Evolutionary conservation across 2,797 vertebrate species (phyloP), one percentile per base, ranked within the genome.

Genomic region (Helostoma temminkii): DNA sequence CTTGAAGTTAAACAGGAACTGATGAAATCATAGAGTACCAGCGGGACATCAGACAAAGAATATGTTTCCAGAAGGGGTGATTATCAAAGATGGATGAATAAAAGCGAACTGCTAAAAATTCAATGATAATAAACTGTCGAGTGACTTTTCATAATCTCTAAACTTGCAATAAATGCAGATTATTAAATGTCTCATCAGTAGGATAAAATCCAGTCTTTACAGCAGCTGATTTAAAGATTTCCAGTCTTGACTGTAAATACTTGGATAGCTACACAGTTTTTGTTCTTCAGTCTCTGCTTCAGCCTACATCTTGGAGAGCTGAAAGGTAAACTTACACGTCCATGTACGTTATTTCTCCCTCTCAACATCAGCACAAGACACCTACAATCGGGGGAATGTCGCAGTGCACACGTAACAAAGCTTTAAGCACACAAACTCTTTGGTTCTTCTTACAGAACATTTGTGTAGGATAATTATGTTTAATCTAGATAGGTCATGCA

Each of bases 1-100:
- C 76, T 61, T 58, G 59, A 62, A 78, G 88, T 85, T 76, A 83
- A 93, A 86, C 45, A 80, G 88, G 84, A 89, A 83, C 85, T 92
- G 92, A 95, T 96, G 95, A 96, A 96, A 96, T 95, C 88, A 94
- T 95, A 93, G 76, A 88, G 93, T 86, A 36, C 15, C 21, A 32
- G 30, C 1, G 37, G 74, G 43, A 80, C 61, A 66, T 16, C 62
- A 66, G 74, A 71, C 56, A 3, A 59, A 58, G 42, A 50, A 60
- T 2, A 56, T 80, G 87, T 91, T 91, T 83, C 66, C 46, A 49
- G 30, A 43, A 34, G 45, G 34, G 48, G 9, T 2, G 26, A 58
- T 57, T 18, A 37, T 49, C 24, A 45, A 47, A 63, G 53, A 55
- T 1, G 6, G 11, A 45, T 25, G 3, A 60, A 62, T 56, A 36